These are phyloP conservation scores for Vanessa cardui DNA, from an alignment of 2,888 invertebrate genomes.

Conservation along the genomic window DNA sequence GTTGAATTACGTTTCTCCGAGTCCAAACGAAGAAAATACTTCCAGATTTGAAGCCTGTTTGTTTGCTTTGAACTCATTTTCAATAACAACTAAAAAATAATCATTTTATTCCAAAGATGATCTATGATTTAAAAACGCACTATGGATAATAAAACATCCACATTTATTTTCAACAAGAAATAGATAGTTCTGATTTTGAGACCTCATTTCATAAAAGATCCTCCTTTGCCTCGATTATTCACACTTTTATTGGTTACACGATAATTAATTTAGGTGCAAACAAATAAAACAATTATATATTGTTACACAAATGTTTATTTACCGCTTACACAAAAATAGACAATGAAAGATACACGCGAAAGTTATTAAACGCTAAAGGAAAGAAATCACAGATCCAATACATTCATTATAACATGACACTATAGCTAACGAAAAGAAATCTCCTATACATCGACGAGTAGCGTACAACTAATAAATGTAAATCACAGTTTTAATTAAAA, in stretches of 20 bases:
- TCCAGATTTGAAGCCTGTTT: too few species aligned
- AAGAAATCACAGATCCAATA: constrained; percentile 78
- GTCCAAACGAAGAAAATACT: too few species aligned
- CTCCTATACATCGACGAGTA: constrained; percentile 51
- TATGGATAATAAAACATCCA: too few species aligned
- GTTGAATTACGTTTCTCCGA: too few species aligned
- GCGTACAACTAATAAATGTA: constrained; percentile 54
- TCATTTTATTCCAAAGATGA: too few species aligned
- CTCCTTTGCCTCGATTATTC: too few species aligned
- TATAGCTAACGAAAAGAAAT: constrained; percentile 46
- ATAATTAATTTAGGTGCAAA: neutral
- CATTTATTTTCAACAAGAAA: too few species aligned
- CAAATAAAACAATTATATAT: constrained; percentile 46
- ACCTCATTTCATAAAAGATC: too few species aligned
- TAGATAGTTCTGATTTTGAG: too few species aligned
- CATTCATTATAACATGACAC: constrained; percentile 53
- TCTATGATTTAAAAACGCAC: too few species aligned
- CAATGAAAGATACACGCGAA: constrained; percentile 67
- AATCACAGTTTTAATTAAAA: constrained; percentile 74
- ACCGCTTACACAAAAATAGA: constrained; percentile 71
- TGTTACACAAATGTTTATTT: constrained; percentile 78
- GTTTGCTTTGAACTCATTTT: too few species aligned
- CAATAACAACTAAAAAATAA: too few species aligned
- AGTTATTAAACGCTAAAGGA: constrained; percentile 65
- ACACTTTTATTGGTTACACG: neutral